Base-by-base conservation (phyloP, 1,140 invertebrate genomes). In the Eumeta japonica region DNA sequence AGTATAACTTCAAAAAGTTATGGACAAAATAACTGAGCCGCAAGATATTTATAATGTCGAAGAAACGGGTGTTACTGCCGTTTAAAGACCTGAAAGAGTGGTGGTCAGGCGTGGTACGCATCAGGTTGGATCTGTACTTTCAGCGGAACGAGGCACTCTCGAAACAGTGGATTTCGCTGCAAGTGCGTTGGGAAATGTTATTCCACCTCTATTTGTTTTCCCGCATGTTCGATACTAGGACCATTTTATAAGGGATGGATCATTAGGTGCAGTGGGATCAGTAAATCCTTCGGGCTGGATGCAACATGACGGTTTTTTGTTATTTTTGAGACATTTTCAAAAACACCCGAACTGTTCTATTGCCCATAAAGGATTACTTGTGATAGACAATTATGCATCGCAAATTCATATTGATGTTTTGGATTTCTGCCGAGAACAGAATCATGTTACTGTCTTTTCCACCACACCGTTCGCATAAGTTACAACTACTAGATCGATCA, bases 21-120 rank as follows among this genome's bases (percentile, higher is more conserved):
- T n/a, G n/a, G n/a, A n/a, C n/a, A n/a, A n/a, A n/a, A n/a, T n/a
- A n/a, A n/a, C 41, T 46, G 44, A 47, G 12, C 44, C 55, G 14
- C 45, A 57, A 19, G 37, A 58, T 39, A 54, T 48, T 32, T 67
- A 53, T 36, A 60, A 50, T 24, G 46, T 35, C 11, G 76, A 79
- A 50, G 78, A 79, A 49, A 78, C 70, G 3, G 76, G 73, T 10
- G 44, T 75, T 20, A 68, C 62, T 16, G 77, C 73, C 9, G 70
- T 78, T 0, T 44, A 50, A 44, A 58, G 39, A 24, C 52, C 47
- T 4, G 29, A 49, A 12, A 48, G 35, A 51, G 30, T 52, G n/a
- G 49, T 79, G 20, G 62, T 71, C 16, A 46, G 37, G 35, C 58
- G 50, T 53, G 73, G 71, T 19, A 35, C 43, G 15, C 63, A 62